Conservation (phyloP, 1,140 invertebrate genomes). For the Agraylea sexmaculata region DNA sequence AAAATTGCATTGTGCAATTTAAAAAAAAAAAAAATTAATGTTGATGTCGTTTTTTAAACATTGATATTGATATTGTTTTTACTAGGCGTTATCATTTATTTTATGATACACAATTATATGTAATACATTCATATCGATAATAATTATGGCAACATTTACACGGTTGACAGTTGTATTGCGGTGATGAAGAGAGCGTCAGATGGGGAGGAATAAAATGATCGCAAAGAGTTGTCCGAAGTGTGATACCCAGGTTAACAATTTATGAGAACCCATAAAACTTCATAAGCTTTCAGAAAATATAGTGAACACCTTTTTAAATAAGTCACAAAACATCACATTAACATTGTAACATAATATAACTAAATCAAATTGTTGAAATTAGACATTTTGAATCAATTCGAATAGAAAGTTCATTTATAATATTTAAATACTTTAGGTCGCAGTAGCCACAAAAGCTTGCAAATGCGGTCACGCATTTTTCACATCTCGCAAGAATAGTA, state of each 20-base stretch:
- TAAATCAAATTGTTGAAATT: not conserved
- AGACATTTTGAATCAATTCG: not conserved
- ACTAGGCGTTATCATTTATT: too few relatives aligned
- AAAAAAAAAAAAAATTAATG: too few relatives aligned
- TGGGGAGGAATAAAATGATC: conserved; percentile 27
- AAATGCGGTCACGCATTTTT: conserved; percentile 70
- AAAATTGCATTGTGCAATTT: too few relatives aligned
- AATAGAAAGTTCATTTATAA: not conserved
- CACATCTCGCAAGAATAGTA: conserved; percentile 37
- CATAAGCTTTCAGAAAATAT: not conserved
- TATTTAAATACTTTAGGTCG: conserved; percentile 43
- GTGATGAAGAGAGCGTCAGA: too few relatives aligned
- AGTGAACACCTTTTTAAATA: not conserved
- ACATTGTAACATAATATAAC: not conserved
- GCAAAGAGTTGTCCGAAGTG: conserved; percentile 51
- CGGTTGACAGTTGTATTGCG: too few relatives aligned
- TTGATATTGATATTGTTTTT: too few relatives aligned
- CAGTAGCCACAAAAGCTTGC: conserved; percentile 69
- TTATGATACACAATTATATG: too few relatives aligned
- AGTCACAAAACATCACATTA: not conserved
- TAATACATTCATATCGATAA: too few relatives aligned
- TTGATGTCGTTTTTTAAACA: too few relatives aligned
- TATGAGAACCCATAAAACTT: too few relatives aligned
- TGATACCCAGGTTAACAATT: conserved; percentile 42
- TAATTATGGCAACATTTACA: too few relatives aligned